Evolutionary conservation across 1,140 invertebrate species (phyloP).

Genomic region (Pteromalus puparum): DNA sequence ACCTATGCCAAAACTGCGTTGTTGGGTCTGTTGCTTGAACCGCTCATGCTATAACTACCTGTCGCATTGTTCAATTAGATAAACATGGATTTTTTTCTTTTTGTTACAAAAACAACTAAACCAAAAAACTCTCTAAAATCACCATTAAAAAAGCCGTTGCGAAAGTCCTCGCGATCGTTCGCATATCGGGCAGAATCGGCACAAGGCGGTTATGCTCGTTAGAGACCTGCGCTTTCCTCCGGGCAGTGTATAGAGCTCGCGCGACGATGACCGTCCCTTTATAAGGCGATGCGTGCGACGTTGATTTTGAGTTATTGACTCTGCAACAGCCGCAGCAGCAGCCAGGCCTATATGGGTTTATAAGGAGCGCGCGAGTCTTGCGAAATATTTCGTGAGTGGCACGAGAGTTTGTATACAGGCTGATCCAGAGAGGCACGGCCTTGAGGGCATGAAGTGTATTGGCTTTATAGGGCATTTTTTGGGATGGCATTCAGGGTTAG

Average conservation of each 20-base stretch:
- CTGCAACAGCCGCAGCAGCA: background rate
- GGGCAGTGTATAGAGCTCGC: background rate
- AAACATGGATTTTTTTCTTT: too few relatives aligned
- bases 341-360: background rate
- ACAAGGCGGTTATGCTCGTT: conserved; percentile 55
- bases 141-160: conserved; percentile 4
- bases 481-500: too few relatives aligned
- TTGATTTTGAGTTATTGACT: conserved; percentile 26
- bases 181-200: conserved; percentile 50
- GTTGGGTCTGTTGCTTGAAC: too few relatives aligned
- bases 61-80: too few relatives aligned
- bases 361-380: background rate
- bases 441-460: background rate
- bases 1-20: too few relatives aligned
- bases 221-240: conserved; percentile 25
- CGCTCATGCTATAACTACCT: too few relatives aligned
- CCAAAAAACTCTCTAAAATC: background rate
- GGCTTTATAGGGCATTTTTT: background rate
- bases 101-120: background rate
- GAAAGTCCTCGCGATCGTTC: conserved; percentile 22
- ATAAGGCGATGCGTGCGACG: conserved; percentile 31
- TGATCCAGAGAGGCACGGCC: background rate
- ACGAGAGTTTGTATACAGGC: background rate
- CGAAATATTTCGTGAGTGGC: background rate
- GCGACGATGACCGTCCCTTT: conserved; percentile 15